A percentile compares a stretch with the other conserved stretches of the same genome.
These are phyloP conservation scores for Drosophila quasianomalipes DNA, from an alignment of 2,888 invertebrate genomes.

Conservation along the genomic window DNA sequence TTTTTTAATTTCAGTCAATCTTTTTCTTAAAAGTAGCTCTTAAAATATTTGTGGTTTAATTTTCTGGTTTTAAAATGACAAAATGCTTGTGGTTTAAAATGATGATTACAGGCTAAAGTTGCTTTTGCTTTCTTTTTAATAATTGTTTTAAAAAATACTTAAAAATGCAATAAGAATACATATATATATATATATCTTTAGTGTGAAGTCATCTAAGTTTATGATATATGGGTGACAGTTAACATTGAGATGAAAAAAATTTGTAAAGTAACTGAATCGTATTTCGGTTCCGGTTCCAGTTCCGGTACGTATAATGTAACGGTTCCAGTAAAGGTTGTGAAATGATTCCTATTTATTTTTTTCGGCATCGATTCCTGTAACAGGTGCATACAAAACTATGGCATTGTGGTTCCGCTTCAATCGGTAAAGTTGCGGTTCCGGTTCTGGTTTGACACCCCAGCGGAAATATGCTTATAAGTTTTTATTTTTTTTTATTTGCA, in stretches of 20 bases:
- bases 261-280: background rate
- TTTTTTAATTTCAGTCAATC: background rate
- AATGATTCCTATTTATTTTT: background rate
- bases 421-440: background rate
- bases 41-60: background rate
- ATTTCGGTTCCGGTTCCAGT: background rate
- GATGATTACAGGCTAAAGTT: background rate
- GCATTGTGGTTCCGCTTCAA: background rate
- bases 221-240: background rate
- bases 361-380: background rate
- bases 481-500: background rate
- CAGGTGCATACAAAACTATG: background rate
- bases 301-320: background rate
- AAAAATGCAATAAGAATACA: background rate
- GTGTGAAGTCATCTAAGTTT: background rate
- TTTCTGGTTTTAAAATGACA: background rate
- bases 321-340: background rate
- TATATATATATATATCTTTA: background rate
- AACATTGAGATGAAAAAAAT: background rate
- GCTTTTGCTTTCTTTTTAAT: background rate
- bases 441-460: background rate
- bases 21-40: background rate
- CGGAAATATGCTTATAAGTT: background rate
- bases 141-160: background rate
- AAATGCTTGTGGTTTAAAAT: background rate